A percentile compares a stretch with the other conserved stretches of the same genome.
Conservation (phyloP, 2,113 vertebrate species). For the Tamias sibiricus region DNA sequence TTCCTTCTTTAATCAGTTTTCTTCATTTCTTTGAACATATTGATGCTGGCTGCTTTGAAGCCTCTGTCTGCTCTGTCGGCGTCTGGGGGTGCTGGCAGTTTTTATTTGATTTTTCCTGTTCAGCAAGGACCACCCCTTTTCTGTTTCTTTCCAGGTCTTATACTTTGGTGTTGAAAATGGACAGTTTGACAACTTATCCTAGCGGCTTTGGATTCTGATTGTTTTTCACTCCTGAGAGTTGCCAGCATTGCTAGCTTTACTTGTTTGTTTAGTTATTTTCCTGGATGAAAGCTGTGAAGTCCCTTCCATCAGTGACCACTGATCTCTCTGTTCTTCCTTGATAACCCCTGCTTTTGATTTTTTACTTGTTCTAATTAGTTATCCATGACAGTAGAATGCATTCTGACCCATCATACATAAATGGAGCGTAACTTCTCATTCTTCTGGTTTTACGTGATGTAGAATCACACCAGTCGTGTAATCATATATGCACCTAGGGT, state of each 20-base stretch:
- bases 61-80: background rate
- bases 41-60: background rate
- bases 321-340: background rate
- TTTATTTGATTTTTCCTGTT: background rate
- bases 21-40: background rate
- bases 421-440: too few species aligned
- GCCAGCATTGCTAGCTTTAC: background rate
- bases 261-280: background rate
- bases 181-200: background rate
- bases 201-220: background rate
- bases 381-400: too few species aligned
- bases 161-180: background rate
- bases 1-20: background rate
- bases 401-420: too few species aligned
- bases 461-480: too few species aligned
- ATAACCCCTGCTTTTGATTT: background rate
- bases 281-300: background rate
- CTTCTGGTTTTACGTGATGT: too few species aligned
- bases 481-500: too few species aligned
- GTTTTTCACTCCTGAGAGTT: background rate
- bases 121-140: background rate
- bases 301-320: background rate
- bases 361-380: too few species aligned
- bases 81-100: background rate
- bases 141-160: background rate